A percentile compares a stretch with the other conserved stretches of the same genome.
These are phyloP conservation scores for Fregetta grallaria DNA, from an alignment of 2,113 vertebrate genomes.

Conservation along the genomic window DNA sequence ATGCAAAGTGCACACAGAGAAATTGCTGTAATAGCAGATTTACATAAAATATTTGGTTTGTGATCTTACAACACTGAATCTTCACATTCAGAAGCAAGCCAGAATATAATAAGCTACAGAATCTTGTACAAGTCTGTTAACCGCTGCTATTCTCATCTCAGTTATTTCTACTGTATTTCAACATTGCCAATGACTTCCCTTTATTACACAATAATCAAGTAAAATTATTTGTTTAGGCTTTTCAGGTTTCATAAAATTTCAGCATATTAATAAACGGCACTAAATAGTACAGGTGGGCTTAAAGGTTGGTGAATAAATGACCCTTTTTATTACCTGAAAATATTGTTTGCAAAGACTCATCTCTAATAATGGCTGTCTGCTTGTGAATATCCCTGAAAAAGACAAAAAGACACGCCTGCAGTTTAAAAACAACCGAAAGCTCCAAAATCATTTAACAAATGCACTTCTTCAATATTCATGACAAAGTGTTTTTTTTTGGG, in stretches of 20 bases:
- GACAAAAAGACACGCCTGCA: neutral
- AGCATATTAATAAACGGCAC: neutral
- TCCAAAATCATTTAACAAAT: neutral
- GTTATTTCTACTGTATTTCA: neutral
- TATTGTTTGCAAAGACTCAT: constrained; percentile 89
- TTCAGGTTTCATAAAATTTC: neutral
- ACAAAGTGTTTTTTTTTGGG: neutral
- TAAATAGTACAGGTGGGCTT: neutral
- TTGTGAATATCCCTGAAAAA: constrained; percentile 89
- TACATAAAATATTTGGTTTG: neutral
- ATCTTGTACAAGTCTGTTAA: neutral
- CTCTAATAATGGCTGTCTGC: constrained; percentile 88
- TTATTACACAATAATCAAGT: neutral
- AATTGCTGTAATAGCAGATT: neutral
- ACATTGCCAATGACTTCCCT: neutral
- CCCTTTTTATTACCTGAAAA: constrained; percentile 82
- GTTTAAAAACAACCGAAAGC: neutral
- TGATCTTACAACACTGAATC: neutral
- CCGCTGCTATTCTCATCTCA: neutral
- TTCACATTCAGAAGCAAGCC: neutral
- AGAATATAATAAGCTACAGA: neutral
- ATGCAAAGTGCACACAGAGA: neutral
- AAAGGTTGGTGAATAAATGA: neutral
- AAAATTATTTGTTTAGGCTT: neutral
- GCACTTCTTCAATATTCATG: neutral